Conservation (phyloP, 2,888 invertebrate genomes). For the Zhengitettix transpicula region DNA sequence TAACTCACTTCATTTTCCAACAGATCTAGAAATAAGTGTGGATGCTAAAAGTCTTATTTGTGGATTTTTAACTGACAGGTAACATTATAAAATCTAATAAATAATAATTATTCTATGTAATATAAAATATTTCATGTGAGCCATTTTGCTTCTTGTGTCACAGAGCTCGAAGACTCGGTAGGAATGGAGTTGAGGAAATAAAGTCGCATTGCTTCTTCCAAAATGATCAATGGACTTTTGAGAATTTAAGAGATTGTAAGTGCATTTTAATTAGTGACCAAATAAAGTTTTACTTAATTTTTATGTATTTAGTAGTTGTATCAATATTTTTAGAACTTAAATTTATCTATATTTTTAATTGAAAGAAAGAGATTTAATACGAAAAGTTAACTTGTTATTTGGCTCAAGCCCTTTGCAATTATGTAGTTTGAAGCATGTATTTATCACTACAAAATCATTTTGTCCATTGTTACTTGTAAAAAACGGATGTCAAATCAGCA, state of each 20-base stretch:
- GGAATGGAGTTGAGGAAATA: conserved; percentile 87
- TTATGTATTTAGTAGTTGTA: no score
- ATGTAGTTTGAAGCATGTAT: no score
- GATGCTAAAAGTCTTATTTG: conserved; percentile 79
- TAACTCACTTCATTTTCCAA: conserved; percentile 87
- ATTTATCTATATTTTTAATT: no score
- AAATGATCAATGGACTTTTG: conserved; percentile 96
- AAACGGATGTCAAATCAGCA: no score
- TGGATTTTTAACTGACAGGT: conserved; percentile 84
- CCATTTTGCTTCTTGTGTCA: conserved; percentile 2
- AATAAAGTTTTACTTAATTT: background rate
- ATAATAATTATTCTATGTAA: background rate
- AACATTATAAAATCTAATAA: conserved; percentile 10
- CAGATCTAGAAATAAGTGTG: conserved; percentile 83
- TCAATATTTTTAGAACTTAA: no score
- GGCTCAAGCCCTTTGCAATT: no score
- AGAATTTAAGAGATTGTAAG: conserved; percentile 76
- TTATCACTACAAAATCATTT: no score
- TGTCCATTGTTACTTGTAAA: no score
- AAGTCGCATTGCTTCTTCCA: conserved; percentile 87
- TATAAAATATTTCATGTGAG: background rate
- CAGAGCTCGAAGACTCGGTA: conserved; percentile 65
- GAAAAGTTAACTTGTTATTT: no score
- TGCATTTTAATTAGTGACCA: conserved; percentile 4
- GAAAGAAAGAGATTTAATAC: no score